Evolutionary conservation across 2,113 vertebrate genomes (phyloP).

Genomic region (Xenus cinereus): DNA sequence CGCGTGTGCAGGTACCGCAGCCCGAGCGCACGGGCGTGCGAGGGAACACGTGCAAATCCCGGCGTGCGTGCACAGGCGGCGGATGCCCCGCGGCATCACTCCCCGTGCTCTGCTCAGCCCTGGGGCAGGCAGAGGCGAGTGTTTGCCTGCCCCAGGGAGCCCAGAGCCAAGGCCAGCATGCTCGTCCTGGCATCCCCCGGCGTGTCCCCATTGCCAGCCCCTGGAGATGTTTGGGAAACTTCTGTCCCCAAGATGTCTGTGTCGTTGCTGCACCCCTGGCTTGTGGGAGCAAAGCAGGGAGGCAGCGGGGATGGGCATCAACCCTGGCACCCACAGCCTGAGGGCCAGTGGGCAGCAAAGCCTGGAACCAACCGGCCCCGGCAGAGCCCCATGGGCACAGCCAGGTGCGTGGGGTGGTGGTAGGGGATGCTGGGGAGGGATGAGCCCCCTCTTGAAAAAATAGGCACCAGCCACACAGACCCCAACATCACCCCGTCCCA

Average conservation of each 20-base stretch:
- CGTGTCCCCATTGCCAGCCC: neutral
- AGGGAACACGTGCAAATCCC: neutral
- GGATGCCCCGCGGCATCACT: fast-evolving
- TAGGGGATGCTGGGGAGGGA: neutral
- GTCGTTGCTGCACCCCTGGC: neutral
- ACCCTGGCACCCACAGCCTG: fast-evolving
- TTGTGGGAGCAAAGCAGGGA: fast-evolving
- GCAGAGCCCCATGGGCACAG: neutral
- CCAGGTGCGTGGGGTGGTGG: neutral
- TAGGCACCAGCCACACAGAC: neutral
- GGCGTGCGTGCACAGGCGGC: fast-evolving
- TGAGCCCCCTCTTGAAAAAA: neutral
- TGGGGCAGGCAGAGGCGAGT: neutral
- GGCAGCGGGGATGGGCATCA: neutral
- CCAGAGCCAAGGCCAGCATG: neutral
- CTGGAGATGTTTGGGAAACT: neutral
- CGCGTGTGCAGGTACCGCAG: fast-evolving
- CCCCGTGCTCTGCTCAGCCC: neutral
- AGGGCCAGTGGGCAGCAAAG: neutral
- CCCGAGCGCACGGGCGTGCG: fast-evolving
- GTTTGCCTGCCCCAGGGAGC: neutral
- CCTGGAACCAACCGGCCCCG: fast-evolving
- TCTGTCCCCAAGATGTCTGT: neutral
- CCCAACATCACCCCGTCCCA: neutral
- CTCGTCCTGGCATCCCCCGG: neutral